A percentile compares a stretch with the other conserved stretches of the same genome.
Conservation (phyloP, 2,888 invertebrate genomes). For the Temnothorax unifasciatus region DNA sequence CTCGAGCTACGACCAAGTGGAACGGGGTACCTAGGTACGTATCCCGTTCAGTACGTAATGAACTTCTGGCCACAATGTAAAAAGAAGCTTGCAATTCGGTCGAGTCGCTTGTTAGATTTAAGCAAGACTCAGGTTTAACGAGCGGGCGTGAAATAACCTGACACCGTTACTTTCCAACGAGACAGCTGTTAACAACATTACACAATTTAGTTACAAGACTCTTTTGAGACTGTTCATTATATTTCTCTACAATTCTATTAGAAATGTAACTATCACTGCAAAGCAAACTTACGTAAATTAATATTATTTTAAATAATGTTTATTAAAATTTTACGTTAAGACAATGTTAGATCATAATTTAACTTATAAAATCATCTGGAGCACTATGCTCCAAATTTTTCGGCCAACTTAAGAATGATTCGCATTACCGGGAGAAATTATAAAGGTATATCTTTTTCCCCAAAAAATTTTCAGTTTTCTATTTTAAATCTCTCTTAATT, state of each 20-base stretch:
- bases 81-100: slow-evolving; percentile 26
- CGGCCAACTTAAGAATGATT: background rate
- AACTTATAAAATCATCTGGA: background rate
- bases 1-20: slow-evolving; percentile 34
- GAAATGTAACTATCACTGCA: background rate
- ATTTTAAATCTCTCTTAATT: background rate
- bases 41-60: slow-evolving; percentile 46
- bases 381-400: background rate
- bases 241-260: background rate
- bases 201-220: background rate
- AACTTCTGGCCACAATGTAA: slow-evolving; percentile 36
- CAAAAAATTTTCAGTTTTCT: background rate
- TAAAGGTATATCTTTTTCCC: background rate
- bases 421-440: background rate
- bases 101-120: slow-evolving; percentile 56
- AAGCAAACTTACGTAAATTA: background rate
- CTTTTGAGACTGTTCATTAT: background rate
- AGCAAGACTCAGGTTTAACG: background rate
- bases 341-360: background rate
- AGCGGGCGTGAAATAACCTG: slow-evolving; percentile 5
- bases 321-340: background rate
- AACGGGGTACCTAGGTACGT: slow-evolving; percentile 7
- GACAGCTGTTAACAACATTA: slow-evolving; percentile 30
- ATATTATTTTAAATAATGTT: background rate
- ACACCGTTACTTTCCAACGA: slow-evolving; percentile 14